Percentiles rank a stretch among this genome's conserved stretches.
Conservation (phyloP, 2,113 vertebrate species). For the Trinectes maculatus region DNA sequence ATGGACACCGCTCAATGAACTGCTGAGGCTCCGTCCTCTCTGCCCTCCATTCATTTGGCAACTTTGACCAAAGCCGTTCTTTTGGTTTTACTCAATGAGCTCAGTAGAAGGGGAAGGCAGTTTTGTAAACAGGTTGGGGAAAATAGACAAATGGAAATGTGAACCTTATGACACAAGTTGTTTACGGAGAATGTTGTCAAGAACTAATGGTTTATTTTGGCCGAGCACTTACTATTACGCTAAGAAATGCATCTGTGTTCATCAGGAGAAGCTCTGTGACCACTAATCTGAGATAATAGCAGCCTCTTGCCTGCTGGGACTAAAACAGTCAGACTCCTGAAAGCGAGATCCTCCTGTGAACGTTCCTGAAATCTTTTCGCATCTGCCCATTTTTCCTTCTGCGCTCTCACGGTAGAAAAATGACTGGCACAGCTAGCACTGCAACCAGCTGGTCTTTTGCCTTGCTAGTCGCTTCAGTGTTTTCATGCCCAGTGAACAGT, state of each 20-base stretch:
- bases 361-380: no score
- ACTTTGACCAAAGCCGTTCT: slow-evolving; percentile 29
- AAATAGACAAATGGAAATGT: slow-evolving; percentile 3
- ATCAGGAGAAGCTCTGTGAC: slow-evolving; percentile 42
- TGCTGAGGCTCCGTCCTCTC: slow-evolving; percentile 11
- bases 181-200: slow-evolving; percentile 27
- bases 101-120: not conserved
- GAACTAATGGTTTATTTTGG: slow-evolving; percentile 27
- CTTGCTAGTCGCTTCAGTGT: not conserved
- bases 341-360: slow-evolving; percentile 44
- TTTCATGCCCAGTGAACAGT: not conserved
- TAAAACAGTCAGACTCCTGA: slow-evolving; percentile 28
- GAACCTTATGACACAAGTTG: slow-evolving; percentile 19
- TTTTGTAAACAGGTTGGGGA: slow-evolving; percentile 3
- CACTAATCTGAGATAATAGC: slow-evolving; percentile 54
- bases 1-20: slow-evolving; percentile 33
- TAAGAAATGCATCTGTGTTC: slow-evolving; percentile 32
- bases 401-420: not conserved
- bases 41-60: slow-evolving; percentile 5
- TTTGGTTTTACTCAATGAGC: slow-evolving; percentile 1
- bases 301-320: slow-evolving; percentile 27
- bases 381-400: not conserved
- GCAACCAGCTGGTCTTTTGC: not conserved
- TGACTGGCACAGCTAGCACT: not conserved
- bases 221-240: slow-evolving; percentile 9